phyloP scores from a whole-genome alignment of 2,888 invertebrate genomes.

The Octonoba sinensis region DNA sequence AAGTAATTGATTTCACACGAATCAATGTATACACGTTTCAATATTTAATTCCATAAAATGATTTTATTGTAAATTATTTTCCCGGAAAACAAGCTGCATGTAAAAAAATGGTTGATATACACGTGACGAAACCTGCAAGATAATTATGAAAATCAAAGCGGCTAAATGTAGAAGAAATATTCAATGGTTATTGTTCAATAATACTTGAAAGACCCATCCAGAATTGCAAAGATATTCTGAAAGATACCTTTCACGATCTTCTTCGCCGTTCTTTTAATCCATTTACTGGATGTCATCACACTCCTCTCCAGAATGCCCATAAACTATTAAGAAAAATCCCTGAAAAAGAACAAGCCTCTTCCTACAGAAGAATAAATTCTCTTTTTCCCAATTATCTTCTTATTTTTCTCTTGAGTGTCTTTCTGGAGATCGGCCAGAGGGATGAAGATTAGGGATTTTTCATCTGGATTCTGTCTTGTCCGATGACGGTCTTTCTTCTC shows the following conservation, averaged over 20 bases:
- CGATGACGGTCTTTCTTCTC: slow-evolving; percentile 5
- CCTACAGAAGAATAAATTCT: not conserved
- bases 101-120: too few species aligned
- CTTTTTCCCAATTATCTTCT: not conserved
- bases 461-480: slow-evolving; percentile 48
- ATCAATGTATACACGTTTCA: too few species aligned
- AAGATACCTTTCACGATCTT: not conserved
- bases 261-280: slow-evolving; percentile 18
- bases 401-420: not conserved
- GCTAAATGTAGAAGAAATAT: too few species aligned
- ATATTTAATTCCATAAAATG: too few species aligned
- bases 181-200: too few species aligned
- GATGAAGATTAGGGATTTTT: not conserved
- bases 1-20: too few species aligned
- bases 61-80: too few species aligned
- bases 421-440: not conserved
- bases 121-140: too few species aligned
- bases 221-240: too few species aligned
- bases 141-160: too few species aligned
- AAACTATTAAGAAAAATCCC: slow-evolving; percentile 44
- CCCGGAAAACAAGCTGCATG: too few species aligned
- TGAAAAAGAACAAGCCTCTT: slow-evolving; percentile 3
- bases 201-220: too few species aligned
- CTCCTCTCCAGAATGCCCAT: slow-evolving; percentile 47
- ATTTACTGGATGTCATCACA: slow-evolving; percentile 46